Evolutionary conservation across 2,113 vertebrate genomes (phyloP).

Genomic region (Saguinus midas): DNA sequence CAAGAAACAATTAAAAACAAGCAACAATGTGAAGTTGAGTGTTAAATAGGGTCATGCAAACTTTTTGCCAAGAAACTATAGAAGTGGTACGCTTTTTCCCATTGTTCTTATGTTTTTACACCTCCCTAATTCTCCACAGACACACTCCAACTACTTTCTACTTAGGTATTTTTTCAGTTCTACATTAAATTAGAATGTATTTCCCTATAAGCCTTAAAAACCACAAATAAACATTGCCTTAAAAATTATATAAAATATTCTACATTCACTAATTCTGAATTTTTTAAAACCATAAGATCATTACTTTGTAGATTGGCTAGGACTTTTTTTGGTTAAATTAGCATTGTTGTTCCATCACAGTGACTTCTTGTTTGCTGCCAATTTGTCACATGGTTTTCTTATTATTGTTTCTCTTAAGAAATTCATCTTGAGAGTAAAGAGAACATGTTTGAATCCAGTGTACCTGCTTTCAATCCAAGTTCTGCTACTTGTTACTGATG

Average conservation of each 20-base stretch:
- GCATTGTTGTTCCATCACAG: neutral
- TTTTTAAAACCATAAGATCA: neutral
- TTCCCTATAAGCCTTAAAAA: neutral
- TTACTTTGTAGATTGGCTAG: neutral
- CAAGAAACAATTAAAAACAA: neutral
- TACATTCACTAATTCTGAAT: neutral
- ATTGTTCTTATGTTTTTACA: neutral
- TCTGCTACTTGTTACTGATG: neutral
- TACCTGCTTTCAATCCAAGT: neutral
- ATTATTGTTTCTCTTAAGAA: neutral
- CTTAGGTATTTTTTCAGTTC: constrained; percentile 15
- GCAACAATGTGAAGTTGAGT: neutral
- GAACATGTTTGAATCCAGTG: neutral
- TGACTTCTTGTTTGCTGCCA: neutral
- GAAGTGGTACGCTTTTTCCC: neutral
- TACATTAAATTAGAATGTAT: neutral
- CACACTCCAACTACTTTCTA: neutral
- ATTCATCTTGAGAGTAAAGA: neutral
- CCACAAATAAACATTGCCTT: neutral
- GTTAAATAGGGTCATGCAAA: neutral
- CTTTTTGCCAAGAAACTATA: neutral
- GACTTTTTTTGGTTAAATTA: neutral
- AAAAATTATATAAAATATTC: neutral
- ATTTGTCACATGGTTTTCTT: neutral
- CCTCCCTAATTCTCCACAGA: neutral